phyloP scores from a whole-genome alignment of 2,113 vertebrate species.

The Morone saxatilis region DNA sequence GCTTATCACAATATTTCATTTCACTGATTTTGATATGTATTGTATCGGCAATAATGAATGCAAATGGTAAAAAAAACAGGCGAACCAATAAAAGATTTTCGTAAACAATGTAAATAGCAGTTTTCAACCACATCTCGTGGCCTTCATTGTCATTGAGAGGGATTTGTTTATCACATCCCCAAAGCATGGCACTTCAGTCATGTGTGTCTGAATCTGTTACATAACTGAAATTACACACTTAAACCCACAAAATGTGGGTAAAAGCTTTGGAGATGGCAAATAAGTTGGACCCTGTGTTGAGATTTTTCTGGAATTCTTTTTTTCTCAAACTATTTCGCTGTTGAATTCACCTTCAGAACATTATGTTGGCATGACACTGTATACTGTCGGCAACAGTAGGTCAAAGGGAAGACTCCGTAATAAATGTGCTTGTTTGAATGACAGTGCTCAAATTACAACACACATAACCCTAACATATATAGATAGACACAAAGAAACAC shows the following conservation, averaged over 20 bases:
- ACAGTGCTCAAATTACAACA: constrained; percentile 63
- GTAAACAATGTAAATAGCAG: not conserved
- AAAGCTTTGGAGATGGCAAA: not conserved
- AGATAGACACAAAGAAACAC: constrained; percentile 28
- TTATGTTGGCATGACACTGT: constrained; percentile 14
- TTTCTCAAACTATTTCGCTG: not conserved
- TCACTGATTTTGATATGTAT: too few relatives aligned
- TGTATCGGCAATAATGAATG: too few relatives aligned
- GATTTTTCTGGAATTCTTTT: too few relatives aligned
- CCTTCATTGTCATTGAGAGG: not conserved
- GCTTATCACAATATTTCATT: too few relatives aligned
- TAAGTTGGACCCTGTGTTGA: too few relatives aligned
- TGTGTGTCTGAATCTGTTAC: not conserved
- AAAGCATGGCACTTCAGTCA: not conserved
- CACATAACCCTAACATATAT: constrained; percentile 31
- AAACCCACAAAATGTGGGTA: not conserved
- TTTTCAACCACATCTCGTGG: not conserved
- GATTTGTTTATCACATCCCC: not conserved
- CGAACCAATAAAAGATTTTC: too few relatives aligned
- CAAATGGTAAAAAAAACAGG: too few relatives aligned
- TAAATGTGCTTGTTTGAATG: constrained; percentile 43
- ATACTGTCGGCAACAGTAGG: constrained; percentile 3
- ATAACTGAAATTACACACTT: not conserved
- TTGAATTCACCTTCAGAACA: not conserved
- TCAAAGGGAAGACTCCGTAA: constrained; percentile 25